Evolutionary conservation across 2,797 vertebrate genomes (phyloP).

Genomic region (Pangasius larnaudii): DNA sequence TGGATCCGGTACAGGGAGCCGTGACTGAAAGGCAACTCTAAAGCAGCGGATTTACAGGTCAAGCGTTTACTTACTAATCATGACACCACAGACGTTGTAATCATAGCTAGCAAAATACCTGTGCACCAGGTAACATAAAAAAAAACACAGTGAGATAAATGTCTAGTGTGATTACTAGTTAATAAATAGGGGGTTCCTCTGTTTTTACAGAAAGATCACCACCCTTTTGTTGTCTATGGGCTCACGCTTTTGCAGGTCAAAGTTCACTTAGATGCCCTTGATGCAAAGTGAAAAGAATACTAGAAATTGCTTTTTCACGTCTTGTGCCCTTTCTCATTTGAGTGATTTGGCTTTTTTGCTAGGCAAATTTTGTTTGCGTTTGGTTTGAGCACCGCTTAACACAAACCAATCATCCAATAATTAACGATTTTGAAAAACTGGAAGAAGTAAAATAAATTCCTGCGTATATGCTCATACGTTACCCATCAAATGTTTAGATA

Average conservation of each 20-base stretch:
- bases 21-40: not conserved
- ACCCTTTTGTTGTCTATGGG: not conserved
- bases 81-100: not conserved
- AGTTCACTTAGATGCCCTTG: not conserved
- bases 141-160: not conserved
- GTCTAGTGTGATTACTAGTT: not conserved
- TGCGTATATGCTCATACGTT: not conserved
- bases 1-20: not conserved
- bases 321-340: not conserved
- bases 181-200: not conserved
- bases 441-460: not conserved
- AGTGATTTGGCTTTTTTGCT: not conserved
- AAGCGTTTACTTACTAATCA: not conserved
- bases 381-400: not conserved
- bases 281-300: not conserved
- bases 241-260: not conserved
- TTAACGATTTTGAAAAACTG: not conserved
- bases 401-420: not conserved
- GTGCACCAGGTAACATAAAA: not conserved
- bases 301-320: not conserved
- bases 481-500: not conserved
- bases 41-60: not conserved
- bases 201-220: not conserved
- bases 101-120: not conserved
- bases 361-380: not conserved